These are phyloP conservation scores for Metacarcinus magister DNA, from an alignment of 2,888 invertebrate species.

Conservation along the genomic window DNA sequence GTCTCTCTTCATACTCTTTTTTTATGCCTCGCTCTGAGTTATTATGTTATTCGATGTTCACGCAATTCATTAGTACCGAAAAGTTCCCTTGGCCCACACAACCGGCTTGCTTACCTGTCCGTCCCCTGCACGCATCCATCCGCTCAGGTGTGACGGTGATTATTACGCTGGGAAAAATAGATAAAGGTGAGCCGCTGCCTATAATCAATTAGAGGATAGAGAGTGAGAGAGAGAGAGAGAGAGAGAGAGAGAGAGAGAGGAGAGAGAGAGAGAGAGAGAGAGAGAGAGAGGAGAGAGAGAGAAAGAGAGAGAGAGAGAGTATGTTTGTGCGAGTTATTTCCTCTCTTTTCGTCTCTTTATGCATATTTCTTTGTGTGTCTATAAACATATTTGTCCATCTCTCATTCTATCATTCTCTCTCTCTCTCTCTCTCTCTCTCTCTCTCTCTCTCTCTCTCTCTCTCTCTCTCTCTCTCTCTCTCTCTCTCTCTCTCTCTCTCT, in stretches of 20 bases:
- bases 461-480: slow-evolving; percentile 54
- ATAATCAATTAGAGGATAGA: neutral
- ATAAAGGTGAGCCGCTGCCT: slow-evolving; percentile 3
- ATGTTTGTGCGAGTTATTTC: too few species aligned
- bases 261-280: too few species aligned
- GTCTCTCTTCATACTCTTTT: too few species aligned
- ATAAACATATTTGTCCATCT: neutral
- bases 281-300: too few species aligned
- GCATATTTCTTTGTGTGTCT: neutral
- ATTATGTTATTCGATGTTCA: neutral
- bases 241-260: too few species aligned
- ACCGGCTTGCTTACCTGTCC: neutral
- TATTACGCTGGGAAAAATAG: neutral
- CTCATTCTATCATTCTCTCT: neutral
- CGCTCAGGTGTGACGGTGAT: neutral
- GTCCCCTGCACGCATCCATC: too few species aligned
- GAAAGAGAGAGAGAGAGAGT: too few species aligned
- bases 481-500: slow-evolving; percentile 62
- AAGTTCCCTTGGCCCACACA: neutral
- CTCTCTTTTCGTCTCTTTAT: neutral
- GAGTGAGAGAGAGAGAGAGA: too few species aligned
- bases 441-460: neutral
- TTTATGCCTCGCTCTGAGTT: too few species aligned
- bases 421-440: slow-evolving; percentile 32
- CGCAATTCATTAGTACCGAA: neutral